These are phyloP conservation scores for Dolomedes plantarius DNA, from an alignment of 2,888 invertebrate species.

Conservation along the genomic window DNA sequence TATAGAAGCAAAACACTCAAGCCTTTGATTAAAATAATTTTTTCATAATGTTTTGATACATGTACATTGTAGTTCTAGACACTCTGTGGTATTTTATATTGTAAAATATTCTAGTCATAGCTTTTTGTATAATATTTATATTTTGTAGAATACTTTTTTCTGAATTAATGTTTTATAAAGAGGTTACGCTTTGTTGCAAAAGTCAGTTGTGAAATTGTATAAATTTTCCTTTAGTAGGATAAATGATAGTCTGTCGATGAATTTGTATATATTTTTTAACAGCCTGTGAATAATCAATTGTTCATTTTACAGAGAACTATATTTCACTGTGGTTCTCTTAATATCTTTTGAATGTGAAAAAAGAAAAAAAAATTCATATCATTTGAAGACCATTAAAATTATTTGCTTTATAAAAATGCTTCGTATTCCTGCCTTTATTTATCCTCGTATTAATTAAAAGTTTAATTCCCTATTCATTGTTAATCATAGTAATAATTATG, in stretches of 20 bases:
- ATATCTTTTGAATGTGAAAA: too few relatives aligned
- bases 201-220: neutral
- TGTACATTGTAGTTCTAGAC: constrained; percentile 44
- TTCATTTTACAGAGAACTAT: too few relatives aligned
- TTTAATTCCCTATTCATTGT: too few relatives aligned
- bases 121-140: constrained; percentile 26
- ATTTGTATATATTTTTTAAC: neutral
- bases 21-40: constrained; percentile 10
- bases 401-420: too few relatives aligned
- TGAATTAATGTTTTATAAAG: constrained; percentile 1
- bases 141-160: constrained; percentile 59
- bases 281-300: too few relatives aligned
- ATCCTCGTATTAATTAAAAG: too few relatives aligned
- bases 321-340: too few relatives aligned
- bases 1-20: too few relatives aligned
- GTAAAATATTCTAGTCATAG: constrained; percentile 66
- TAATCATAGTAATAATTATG: too few relatives aligned
- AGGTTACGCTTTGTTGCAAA: neutral
- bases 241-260: constrained; percentile 38
- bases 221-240: neutral
- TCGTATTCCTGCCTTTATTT: too few relatives aligned
- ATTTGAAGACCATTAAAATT: too few relatives aligned
- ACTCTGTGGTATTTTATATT: constrained; percentile 43
- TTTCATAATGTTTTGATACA: neutral
- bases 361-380: too few relatives aligned